phyloP scores from a whole-genome alignment of 2,888 invertebrate species.

The Horisme vitalbata region DNA sequence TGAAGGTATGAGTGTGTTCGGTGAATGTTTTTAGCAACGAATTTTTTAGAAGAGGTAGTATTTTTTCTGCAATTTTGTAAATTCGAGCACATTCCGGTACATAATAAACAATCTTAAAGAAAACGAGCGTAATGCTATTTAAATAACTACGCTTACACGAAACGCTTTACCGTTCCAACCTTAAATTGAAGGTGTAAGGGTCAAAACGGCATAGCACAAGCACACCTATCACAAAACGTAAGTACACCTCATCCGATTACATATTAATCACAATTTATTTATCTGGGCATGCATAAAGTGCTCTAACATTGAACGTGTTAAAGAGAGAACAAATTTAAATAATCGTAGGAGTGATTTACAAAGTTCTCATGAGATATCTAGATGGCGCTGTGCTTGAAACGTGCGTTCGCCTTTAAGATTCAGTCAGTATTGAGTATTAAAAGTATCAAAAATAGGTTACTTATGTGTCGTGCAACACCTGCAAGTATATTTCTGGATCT shows the following conservation, averaged over 20 bases:
- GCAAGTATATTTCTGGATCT: too few species aligned
- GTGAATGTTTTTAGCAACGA: too few species aligned
- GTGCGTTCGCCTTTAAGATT: too few species aligned
- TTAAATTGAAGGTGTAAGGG: neutral
- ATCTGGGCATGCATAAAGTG: constrained; percentile 66
- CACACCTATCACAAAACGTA: constrained; percentile 34
- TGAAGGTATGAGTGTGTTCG: too few species aligned
- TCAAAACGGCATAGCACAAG: constrained; percentile 21
- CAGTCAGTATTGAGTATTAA: too few species aligned
- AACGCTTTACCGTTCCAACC: constrained; percentile 17
- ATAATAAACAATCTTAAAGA: constrained; percentile 45
- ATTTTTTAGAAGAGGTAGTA: too few species aligned
- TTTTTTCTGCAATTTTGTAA: too few species aligned
- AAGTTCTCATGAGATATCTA: too few species aligned
- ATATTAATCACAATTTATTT: constrained; percentile 38
- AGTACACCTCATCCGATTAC: constrained; percentile 32
- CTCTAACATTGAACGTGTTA: constrained; percentile 25
- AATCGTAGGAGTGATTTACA: neutral
- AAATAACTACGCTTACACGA: constrained; percentile 28
- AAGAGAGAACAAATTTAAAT: constrained; percentile 18
- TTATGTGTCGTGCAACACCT: too few species aligned
- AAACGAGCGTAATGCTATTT: constrained; percentile 48
- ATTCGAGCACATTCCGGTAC: constrained; percentile 51
- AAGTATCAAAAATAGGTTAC: too few species aligned
- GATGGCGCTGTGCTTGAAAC: too few species aligned